These are phyloP conservation scores for Campoletis raptor DNA, from an alignment of 2,888 invertebrate species.

Conservation along the genomic window DNA sequence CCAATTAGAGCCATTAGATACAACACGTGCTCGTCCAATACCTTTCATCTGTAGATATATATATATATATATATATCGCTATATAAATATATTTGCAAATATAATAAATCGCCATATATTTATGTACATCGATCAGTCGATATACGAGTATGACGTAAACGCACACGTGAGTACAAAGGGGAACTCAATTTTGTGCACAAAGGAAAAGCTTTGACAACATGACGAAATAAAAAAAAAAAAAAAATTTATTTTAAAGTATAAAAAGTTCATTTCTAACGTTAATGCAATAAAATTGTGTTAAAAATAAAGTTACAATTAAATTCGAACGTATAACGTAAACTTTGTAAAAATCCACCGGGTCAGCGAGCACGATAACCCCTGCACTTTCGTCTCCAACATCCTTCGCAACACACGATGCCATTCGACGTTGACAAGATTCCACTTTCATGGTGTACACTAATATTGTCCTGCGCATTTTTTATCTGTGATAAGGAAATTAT, in stretches of 20 bases:
- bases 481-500: too few species aligned
- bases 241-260: too few species aligned
- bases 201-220: neutral
- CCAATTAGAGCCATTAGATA: constrained; percentile 77
- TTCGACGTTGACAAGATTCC: too few species aligned
- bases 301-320: too few species aligned
- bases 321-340: too few species aligned
- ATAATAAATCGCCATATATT: neutral
- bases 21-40: constrained; percentile 53
- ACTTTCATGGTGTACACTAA: too few species aligned
- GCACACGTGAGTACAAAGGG: neutral
- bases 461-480: too few species aligned
- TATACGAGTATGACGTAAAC: constrained; percentile 17
- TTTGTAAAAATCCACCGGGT: too few species aligned
- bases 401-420: too few species aligned
- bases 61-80: neutral
- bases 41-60: neutral
- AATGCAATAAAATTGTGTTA: neutral
- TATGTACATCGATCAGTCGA: constrained; percentile 26
- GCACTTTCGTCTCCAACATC: too few species aligned
- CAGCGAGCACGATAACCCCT: too few species aligned
- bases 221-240: neutral
- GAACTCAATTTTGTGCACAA: constrained; percentile 12
- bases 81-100: too few species aligned
- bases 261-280: neutral